phyloP scores from a whole-genome alignment of 2,113 vertebrate species.

The Xyliphius kryptos region DNA sequence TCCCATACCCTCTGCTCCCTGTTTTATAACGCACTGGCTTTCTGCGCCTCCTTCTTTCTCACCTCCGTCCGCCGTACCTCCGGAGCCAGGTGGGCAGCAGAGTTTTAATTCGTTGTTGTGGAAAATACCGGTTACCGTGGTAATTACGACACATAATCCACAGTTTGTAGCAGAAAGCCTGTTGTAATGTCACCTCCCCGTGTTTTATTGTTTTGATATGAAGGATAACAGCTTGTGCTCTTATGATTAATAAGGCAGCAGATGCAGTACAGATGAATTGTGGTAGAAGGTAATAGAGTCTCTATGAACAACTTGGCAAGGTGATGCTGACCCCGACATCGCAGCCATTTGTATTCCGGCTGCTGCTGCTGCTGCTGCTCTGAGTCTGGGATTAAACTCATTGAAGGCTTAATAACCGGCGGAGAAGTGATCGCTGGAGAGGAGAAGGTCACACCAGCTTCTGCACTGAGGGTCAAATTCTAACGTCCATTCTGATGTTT shows the following conservation, averaged over 20 bases:
- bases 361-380: not conserved
- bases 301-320: not conserved
- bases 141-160: no score
- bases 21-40: constrained; percentile 64
- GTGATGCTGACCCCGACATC: not conserved
- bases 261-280: not conserved
- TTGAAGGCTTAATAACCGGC: not conserved
- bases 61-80: constrained; percentile 65
- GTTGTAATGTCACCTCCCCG: no score
- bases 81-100: constrained; percentile 59
- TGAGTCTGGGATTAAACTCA: not conserved
- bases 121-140: not conserved
- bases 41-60: constrained; percentile 58
- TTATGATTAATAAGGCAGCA: not conserved
- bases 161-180: no score
- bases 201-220: no score
- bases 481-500: not conserved
- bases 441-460: no score
- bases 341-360: not conserved
- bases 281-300: not conserved
- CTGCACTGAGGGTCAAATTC: no score
- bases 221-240: not conserved
- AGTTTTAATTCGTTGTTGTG: not conserved
- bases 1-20: constrained; percentile 65
- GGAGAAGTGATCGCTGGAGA: no score